A percentile compares a stretch with the other conserved stretches of the same genome.
Evolutionary conservation across 2,888 invertebrate species (phyloP).

Genomic region (Hermaeophaga mercurialis): DNA sequence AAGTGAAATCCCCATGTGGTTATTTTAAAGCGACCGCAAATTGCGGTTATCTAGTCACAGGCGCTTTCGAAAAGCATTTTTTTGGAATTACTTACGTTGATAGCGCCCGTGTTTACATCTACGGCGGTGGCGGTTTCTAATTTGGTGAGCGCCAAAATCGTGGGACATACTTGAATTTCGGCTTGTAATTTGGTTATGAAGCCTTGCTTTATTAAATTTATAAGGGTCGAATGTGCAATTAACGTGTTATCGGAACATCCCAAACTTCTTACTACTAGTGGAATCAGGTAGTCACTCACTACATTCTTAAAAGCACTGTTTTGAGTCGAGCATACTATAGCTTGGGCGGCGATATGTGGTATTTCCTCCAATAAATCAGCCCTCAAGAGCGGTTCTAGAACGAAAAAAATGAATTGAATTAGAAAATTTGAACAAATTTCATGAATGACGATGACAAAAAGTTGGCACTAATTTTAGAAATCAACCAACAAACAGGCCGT

Average conservation of each 20-base stretch:
- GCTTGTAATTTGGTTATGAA: conserved; percentile 65
- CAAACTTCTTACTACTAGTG: conserved; percentile 66
- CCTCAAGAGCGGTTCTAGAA: conserved; percentile 66
- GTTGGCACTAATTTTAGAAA: conserved; percentile 17
- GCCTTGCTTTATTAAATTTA: conserved; percentile 68
- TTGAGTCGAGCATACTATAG: conserved; percentile 59
- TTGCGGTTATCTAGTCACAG: background rate
- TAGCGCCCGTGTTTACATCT: conserved; percentile 58
- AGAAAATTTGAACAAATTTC: conserved; percentile 5
- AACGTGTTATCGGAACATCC: conserved; percentile 67
- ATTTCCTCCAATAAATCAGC: conserved; percentile 70
- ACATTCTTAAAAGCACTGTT: conserved; percentile 60
- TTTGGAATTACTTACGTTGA: conserved; percentile 60
- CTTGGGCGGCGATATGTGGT: conserved; percentile 68
- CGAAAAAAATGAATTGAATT: conserved; percentile 30
- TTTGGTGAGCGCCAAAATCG: conserved; percentile 64
- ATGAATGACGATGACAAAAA: conserved; percentile 19
- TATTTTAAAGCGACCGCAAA: background rate
- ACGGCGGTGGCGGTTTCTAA: conserved; percentile 61
- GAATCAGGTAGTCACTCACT: conserved; percentile 65
- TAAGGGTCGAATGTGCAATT: conserved; percentile 66
- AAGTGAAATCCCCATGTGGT: background rate
- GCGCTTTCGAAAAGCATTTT: background rate
- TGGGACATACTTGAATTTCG: conserved; percentile 68
- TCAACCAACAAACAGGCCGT: conserved; percentile 20